Base-by-base conservation (phyloP, 2,113 vertebrate genomes). In the Suncus etruscus region DNA sequence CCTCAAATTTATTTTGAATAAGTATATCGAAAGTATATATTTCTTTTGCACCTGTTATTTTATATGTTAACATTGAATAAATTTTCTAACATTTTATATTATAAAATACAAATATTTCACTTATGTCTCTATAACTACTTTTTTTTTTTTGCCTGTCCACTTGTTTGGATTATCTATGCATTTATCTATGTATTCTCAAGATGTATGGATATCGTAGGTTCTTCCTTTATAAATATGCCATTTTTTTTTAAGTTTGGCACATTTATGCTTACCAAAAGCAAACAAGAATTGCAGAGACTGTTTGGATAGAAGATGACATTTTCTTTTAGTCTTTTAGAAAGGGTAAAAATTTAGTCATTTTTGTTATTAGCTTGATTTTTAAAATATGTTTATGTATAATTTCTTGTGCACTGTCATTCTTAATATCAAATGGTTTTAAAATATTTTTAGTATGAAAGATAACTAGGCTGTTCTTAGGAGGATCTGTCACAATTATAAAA, bases 401-500 rank as follows among this genome's bases (percentile, higher is more conserved):
- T 95, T 93, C 54, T 83, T 95, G 89, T 91, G 45, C 63, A 83
- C 87, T 89, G 25, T 90, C 88, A 84, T 78, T 91, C 31, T 80
- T 91, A 96, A 61, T 48, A 54, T 95, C 95, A 69, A 45, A 16
- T 94, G 81, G 90, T 91, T 74, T 22, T 48, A 83, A 96, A 94
- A 45, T 94, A 91, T 83, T 94, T 95, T 92, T 94, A 87, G 78
- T 1, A 77, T 91, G 90, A 94, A 91, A 94, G 93, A 94, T 86
- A 90, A 39, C 50, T 91, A 74, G 65, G 90, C 83, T 77, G 86
- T 95, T 90, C 86, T 47, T 91, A 76, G 69, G 48, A 90, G 95
- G 89, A 87, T 92, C 50, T 0, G 75, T 94, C 93, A 95, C 86
- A 97, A 61, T 90, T 93, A 91, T 97, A 96, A 95, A 95, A 93